These are phyloP conservation scores for Blomia tropicalis DNA, from an alignment of 2,888 invertebrate species.

Conservation along the genomic window DNA sequence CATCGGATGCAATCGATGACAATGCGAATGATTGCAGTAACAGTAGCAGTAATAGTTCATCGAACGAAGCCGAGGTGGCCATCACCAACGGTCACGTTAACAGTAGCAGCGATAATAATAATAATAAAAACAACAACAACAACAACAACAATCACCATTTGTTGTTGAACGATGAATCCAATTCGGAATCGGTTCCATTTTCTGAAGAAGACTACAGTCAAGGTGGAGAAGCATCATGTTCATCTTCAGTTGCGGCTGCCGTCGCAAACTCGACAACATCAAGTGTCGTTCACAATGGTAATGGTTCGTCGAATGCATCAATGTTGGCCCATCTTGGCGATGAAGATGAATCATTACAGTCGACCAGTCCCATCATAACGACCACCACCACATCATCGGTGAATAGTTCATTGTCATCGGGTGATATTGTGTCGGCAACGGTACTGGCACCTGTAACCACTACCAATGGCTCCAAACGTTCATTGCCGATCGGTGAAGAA, in stretches of 20 bases:
- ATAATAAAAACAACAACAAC: background rate
- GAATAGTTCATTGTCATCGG: background rate
- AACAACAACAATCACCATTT: too few relatives aligned
- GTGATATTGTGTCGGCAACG: background rate
- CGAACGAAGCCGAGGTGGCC: background rate
- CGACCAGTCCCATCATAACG: background rate
- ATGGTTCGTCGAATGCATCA: background rate
- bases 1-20: slow-evolving; percentile 12
- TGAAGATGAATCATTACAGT: background rate
- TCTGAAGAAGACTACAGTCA: slow-evolving; percentile 6
- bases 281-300: background rate
- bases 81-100: background rate
- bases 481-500: slow-evolving; percentile 14
- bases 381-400: background rate
- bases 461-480: background rate
- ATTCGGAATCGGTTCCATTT: slow-evolving; percentile 16
- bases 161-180: too few relatives aligned
- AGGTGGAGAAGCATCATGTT: background rate
- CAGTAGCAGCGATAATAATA: background rate
- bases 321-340: background rate
- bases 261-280: background rate
- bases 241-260: background rate
- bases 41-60: too few relatives aligned
- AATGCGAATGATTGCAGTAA: slow-evolving; percentile 6
- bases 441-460: background rate